Evolutionary conservation across 2,797 vertebrate species (phyloP).

Genomic region (Tadarida brasiliensis): DNA sequence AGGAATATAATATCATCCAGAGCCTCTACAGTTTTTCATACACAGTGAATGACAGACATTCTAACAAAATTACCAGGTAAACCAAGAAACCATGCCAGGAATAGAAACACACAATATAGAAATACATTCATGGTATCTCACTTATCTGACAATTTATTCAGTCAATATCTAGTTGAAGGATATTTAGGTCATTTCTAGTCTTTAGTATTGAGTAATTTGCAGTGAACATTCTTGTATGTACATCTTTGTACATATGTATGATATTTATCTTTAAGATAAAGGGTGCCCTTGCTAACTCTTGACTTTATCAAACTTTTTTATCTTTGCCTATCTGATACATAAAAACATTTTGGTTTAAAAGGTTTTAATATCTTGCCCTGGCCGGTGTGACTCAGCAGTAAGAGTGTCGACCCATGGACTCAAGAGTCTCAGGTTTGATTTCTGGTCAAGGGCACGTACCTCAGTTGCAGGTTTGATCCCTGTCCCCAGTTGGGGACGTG

Average conservation of each 20-base stretch:
- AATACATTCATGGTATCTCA: not conserved
- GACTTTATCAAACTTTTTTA: not conserved
- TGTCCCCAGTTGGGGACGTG: too few relatives aligned
- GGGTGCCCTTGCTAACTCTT: conserved; percentile 21
- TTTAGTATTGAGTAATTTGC: conserved; percentile 43
- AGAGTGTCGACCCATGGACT: too few relatives aligned
- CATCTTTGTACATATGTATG: not conserved
- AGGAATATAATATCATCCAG: not conserved
- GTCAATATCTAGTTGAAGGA: not conserved
- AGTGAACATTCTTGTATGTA: not conserved
- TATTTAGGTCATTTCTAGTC: conserved; percentile 2
- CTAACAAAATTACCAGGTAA: conserved; percentile 41
- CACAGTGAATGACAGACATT: not conserved
- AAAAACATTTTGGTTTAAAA: conserved; percentile 53
- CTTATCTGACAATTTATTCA: conserved; percentile 8
- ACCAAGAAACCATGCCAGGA: conserved; percentile 6
- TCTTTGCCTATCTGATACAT: conserved; percentile 40
- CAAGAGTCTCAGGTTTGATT: too few relatives aligned
- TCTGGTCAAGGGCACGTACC: too few relatives aligned
- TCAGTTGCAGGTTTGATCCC: too few relatives aligned
- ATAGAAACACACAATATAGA: conserved; percentile 12
- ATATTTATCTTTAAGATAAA: conserved; percentile 20
- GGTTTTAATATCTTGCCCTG: not conserved
- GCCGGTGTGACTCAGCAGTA: too few relatives aligned
- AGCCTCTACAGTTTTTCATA: not conserved